Evolutionary conservation across 2,797 vertebrate genomes (phyloP).

Genomic region (Cryptoprocta ferox): DNA sequence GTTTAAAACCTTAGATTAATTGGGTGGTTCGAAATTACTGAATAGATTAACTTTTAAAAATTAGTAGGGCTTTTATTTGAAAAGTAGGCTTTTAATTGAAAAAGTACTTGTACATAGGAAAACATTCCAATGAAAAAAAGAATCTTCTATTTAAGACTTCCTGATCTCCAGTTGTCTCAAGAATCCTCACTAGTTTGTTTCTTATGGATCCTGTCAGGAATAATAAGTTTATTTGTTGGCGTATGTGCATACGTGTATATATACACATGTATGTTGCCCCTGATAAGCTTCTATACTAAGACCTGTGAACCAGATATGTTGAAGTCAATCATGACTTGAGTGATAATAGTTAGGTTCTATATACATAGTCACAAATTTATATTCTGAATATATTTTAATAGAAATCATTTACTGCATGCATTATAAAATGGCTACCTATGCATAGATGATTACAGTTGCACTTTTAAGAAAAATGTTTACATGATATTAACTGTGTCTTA

Average conservation of each 20-base stretch:
- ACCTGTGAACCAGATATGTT: neutral
- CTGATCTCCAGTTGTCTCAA: neutral
- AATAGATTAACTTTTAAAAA: conserved; percentile 1
- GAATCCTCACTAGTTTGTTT: neutral
- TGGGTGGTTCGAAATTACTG: neutral
- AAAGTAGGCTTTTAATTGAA: neutral
- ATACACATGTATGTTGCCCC: neutral
- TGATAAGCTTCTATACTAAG: neutral
- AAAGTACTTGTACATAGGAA: neutral
- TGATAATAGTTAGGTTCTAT: neutral
- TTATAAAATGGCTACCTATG: neutral
- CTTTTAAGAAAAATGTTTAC: conserved; percentile 39
- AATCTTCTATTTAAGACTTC: neutral
- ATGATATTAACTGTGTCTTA: neutral
- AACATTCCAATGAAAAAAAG: neutral
- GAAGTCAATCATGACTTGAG: neutral
- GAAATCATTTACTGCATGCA: neutral
- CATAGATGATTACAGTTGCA: neutral
- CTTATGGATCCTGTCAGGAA: conserved; percentile 5
- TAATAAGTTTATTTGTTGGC: neutral
- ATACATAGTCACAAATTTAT: neutral
- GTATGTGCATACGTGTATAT: neutral
- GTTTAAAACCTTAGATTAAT: neutral
- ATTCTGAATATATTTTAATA: neutral
- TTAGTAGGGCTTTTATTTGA: neutral